Base-by-base conservation (phyloP, 2,888 invertebrate genomes). In the Frankliniella fusca region DNA sequence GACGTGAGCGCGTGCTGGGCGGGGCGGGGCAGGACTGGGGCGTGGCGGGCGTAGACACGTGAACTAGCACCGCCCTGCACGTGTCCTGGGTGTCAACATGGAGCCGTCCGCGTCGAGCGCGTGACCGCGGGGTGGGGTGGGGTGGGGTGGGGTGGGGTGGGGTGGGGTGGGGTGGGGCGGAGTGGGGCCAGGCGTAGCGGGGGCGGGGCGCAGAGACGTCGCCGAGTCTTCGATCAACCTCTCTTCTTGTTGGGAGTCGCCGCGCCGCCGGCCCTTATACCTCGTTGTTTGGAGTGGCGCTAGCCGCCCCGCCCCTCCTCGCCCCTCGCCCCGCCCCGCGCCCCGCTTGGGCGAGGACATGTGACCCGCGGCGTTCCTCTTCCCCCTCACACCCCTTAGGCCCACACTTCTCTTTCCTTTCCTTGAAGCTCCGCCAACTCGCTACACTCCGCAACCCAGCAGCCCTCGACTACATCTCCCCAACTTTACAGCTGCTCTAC, bases 401-500 rank as follows among this genome's bases (percentile, higher is more conserved):
- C 61, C 15, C 61, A 11, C 8, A 18, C 15, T 61, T 7, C 61
- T 61, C 61, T 54, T 18, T 61, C 11, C 61, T 61, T 38, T 38
- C 15, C 61, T 61, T 61, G 38, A 20, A 61, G 61, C 61, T 61
- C 61, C 61, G 61, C 11, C 61, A 61, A 61, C 61, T 61, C 61
- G 61, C 61, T 61, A 61, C 61, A 61, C 61, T 20, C 61, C 61
- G 18, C 54, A 54, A 38, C 38, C 38, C 38, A 38, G 61, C 61
- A 61, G 61, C 61, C 61, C 61, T 18, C 61, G 61, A 18, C 61
- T 61, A 61, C 61, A 61, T 61, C 61, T 61, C 61, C n/a, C 61
- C 61, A 61, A 61, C 61, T 61, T 61, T 61, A 61, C 61, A 61
- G 61, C 61, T 61, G 61, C 61, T 61, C 61, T 18, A 61, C 61